These are phyloP conservation scores for Sinopyrophorus schimmeli DNA, from an alignment of 2,888 invertebrate genomes.

Conservation along the genomic window DNA sequence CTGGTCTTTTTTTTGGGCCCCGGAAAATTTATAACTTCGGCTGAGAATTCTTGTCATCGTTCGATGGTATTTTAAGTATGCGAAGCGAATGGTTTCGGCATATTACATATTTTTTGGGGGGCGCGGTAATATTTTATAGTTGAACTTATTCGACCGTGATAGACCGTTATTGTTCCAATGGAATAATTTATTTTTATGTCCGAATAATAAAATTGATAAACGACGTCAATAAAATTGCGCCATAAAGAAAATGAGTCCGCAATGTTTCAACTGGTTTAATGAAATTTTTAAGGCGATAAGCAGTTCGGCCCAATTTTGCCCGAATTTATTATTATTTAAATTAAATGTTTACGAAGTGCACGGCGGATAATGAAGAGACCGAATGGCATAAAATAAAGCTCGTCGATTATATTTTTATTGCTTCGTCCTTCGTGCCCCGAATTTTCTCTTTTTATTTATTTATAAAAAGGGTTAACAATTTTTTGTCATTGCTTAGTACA, in stretches of 20 bases:
- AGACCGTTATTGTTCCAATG: conserved; percentile 20
- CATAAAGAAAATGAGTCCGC: conserved; percentile 6
- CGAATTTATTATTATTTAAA: neutral
- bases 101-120: conserved; percentile 11
- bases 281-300: conserved; percentile 6
- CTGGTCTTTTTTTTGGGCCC: conserved; percentile 1
- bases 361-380: too few relatives aligned
- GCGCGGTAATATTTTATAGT: conserved; percentile 17
- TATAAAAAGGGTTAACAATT: too few relatives aligned
- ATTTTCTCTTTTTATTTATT: too few relatives aligned
- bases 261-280: conserved; percentile 14
- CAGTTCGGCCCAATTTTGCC: neutral
- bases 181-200: conserved; percentile 23
- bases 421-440: too few relatives aligned
- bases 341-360: too few relatives aligned
- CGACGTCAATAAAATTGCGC: conserved; percentile 10
- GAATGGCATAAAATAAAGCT: too few relatives aligned
- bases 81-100: neutral
- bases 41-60: neutral
- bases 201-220: conserved; percentile 15
- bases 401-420: too few relatives aligned
- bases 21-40: neutral
- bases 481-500: too few relatives aligned
- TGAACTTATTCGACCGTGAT: conserved; percentile 17
- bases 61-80: conserved; percentile 6